phyloP scores from a whole-genome alignment of 2,888 invertebrate genomes.

The Gasteruption jaculator region DNA sequence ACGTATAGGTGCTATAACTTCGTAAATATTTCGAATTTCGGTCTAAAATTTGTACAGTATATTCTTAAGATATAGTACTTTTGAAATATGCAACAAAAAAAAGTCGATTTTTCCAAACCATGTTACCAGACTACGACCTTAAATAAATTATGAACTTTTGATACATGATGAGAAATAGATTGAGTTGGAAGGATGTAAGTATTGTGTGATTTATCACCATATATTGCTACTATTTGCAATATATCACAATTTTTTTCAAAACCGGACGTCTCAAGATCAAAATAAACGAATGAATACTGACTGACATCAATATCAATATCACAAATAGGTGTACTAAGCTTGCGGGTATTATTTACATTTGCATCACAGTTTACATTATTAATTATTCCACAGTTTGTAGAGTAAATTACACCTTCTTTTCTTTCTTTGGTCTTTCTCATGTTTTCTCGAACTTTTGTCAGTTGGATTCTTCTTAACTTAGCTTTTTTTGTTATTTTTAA shows the following conservation, averaged over 20 bases:
- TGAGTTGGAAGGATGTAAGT: slow-evolving; percentile 10
- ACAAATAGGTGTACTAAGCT: no score
- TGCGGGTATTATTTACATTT: no score
- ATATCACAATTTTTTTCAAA: slow-evolving; percentile 9
- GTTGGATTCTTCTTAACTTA: neutral
- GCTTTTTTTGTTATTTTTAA: neutral
- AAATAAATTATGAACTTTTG: slow-evolving; percentile 1
- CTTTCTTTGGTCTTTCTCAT: slow-evolving; percentile 7
- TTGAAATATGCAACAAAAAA: no score
- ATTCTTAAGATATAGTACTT: no score
- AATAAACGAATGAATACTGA: no score
- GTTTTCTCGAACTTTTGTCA: slow-evolving; percentile 2
- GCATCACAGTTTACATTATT: no score
- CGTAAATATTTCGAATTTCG: no score
- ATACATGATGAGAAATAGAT: neutral
- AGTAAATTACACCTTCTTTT: slow-evolving; percentile 11
- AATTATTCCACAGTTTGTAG: slow-evolving; percentile 9
- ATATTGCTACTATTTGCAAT: slow-evolving; percentile 12
- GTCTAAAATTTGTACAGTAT: no score
- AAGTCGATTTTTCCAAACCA: no score
- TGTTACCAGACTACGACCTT: no score
- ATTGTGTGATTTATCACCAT: slow-evolving; percentile 4
- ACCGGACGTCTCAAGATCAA: slow-evolving; percentile 13
- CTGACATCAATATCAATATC: slow-evolving; percentile 2
- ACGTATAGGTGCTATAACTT: no score